These are phyloP conservation scores for Caenorhabditis sp. DNA, from an alignment of 2,888 invertebrate genomes.

Conservation along the genomic window DNA sequence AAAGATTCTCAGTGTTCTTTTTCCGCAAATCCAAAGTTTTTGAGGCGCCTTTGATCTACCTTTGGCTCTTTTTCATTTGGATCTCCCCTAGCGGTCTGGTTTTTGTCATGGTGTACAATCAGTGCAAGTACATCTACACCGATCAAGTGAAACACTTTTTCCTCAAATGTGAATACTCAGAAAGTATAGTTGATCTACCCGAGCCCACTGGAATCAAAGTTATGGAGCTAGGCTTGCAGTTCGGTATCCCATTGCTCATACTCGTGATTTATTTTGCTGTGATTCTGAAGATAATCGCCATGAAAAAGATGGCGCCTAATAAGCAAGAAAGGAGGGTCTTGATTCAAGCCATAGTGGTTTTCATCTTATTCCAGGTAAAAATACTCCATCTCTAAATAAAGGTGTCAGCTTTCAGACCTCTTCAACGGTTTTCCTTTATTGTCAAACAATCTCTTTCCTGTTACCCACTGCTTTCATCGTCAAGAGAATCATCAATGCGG, in stretches of 20 bases:
- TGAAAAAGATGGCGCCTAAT: slow-evolving; percentile 29
- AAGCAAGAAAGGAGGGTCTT: slow-evolving; percentile 36
- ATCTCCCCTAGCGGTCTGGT: neutral
- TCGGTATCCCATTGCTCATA: slow-evolving; percentile 25
- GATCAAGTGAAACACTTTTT: neutral
- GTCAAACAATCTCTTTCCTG: slow-evolving; percentile 32
- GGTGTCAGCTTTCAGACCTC: slow-evolving; percentile 33
- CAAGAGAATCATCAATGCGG: slow-evolving; percentile 55
- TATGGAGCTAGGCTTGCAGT: slow-evolving; percentile 32
- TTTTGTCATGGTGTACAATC: slow-evolving; percentile 16
- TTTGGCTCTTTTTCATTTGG: slow-evolving; percentile 40
- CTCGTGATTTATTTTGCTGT: slow-evolving; percentile 45
- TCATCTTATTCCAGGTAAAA: slow-evolving; percentile 42
- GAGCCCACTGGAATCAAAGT: slow-evolving; percentile 14
- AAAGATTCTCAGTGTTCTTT: slow-evolving; percentile 53
- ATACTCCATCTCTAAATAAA: neutral
- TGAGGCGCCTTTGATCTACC: slow-evolving; percentile 28
- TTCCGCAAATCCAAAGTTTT: slow-evolving; percentile 15
- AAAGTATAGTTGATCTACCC: slow-evolving; percentile 1
- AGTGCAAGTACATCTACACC: slow-evolving; percentile 31
- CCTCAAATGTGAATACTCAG: slow-evolving; percentile 8
- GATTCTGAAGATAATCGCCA: slow-evolving; percentile 22
- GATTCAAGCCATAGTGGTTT: slow-evolving; percentile 41
- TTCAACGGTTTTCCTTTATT: slow-evolving; percentile 52
- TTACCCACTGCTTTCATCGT: slow-evolving; percentile 38